phyloP scores from a whole-genome alignment of 2,113 vertebrate genomes.

The Hyaena hyaena region DNA sequence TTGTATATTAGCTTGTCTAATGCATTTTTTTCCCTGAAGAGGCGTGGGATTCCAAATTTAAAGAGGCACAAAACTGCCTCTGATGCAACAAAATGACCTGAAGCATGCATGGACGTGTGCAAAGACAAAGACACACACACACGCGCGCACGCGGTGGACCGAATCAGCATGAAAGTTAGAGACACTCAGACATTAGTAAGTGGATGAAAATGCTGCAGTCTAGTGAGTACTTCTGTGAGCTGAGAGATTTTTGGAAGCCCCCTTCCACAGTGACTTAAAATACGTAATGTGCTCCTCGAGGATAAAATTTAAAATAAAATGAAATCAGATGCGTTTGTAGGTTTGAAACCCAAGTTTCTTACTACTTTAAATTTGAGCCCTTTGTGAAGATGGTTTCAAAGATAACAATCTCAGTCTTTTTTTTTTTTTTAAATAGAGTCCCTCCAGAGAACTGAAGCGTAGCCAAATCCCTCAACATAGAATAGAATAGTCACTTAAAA shows the following conservation, averaged over 20 bases:
- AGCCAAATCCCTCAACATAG: conserved; percentile 59
- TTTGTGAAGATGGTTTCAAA: conserved; percentile 73
- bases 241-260: conserved; percentile 68
- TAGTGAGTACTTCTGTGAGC: conserved; percentile 43
- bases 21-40: not conserved
- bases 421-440: conserved; percentile 36
- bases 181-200: conserved; percentile 64
- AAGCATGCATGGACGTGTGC: not conserved
- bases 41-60: conserved; percentile 2
- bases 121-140: not conserved
- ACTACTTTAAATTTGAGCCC: conserved; percentile 65
- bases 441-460: conserved; percentile 59
- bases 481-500: conserved; percentile 62
- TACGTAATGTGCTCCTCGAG: conserved; percentile 63
- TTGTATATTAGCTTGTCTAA: not conserved
- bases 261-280: conserved; percentile 64
- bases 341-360: conserved; percentile 74
- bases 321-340: conserved; percentile 73
- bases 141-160: not conserved
- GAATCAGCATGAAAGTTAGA: not conserved
- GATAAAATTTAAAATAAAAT: conserved; percentile 76
- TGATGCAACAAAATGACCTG: conserved; percentile 10
- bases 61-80: conserved; percentile 11
- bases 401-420: conserved; percentile 58
- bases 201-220: conserved; percentile 50